Evolutionary conservation across 2,888 invertebrate genomes (phyloP).

Genomic region (Pristionchus maxplancki): DNA sequence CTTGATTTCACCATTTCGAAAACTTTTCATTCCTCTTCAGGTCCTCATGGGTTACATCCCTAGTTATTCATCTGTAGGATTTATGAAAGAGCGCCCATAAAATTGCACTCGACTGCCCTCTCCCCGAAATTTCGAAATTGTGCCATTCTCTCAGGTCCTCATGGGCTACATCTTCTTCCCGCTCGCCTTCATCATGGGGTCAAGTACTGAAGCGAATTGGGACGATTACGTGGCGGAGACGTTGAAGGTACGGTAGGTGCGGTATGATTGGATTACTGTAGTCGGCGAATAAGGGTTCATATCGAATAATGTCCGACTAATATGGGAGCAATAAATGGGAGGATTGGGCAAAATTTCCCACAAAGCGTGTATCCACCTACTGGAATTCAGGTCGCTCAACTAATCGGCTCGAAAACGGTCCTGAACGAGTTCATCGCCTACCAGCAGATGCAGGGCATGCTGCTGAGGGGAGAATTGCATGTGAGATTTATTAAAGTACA

Average conservation of each 20-base stretch:
- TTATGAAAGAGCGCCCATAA: too few species aligned
- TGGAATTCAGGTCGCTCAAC: slow-evolving; percentile 57
- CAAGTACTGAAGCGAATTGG: slow-evolving; percentile 44
- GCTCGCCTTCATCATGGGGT: slow-evolving; percentile 88
- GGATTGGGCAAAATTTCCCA: too few species aligned
- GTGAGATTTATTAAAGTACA: slow-evolving; percentile 40
- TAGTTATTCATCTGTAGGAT: too few species aligned
- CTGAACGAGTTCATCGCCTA: slow-evolving; percentile 61
- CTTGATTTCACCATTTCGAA: too few species aligned
- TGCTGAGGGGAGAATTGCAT: slow-evolving; percentile 53
- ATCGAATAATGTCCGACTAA: too few species aligned
- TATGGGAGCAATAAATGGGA: too few species aligned
- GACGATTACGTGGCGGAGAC: slow-evolving; percentile 46
- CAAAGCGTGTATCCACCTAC: too few species aligned
- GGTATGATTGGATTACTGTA: neutral
- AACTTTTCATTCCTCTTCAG: slow-evolving; percentile 80
- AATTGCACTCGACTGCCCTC: too few species aligned
- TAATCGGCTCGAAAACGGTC: slow-evolving; percentile 59
- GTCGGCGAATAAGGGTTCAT: neutral
- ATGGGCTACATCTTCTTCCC: slow-evolving; percentile 92
- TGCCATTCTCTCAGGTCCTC: slow-evolving; percentile 85
- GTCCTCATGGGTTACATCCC: slow-evolving; percentile 88
- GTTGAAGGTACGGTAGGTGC: slow-evolving; percentile 48
- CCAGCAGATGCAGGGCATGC: slow-evolving; percentile 59
- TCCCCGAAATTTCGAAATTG: too few species aligned